Conservation (phyloP, 2,888 invertebrate species). For the Caenorhabditis panamensis region DNA sequence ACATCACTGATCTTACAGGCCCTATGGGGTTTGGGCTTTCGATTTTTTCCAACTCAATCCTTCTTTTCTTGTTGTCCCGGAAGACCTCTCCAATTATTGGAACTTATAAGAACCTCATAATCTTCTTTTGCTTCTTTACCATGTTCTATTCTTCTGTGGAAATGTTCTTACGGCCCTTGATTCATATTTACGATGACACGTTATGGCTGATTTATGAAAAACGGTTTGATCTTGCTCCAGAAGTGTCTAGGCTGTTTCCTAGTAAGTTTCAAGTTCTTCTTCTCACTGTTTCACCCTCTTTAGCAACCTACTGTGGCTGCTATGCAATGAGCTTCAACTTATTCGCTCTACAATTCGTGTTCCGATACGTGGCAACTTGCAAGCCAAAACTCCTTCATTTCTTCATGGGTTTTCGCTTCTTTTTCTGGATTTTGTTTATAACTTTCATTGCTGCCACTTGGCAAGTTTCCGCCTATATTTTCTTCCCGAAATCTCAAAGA, state of each 20-base stretch:
- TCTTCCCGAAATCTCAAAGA: constrained; percentile 32
- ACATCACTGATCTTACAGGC: constrained; percentile 3
- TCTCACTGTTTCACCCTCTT: constrained; percentile 25
- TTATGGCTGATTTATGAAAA: constrained; percentile 1
- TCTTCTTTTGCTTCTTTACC: constrained; percentile 3
- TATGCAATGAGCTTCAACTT: constrained; percentile 44
- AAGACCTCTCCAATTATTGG: neutral
- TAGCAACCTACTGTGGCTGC: constrained; percentile 50
- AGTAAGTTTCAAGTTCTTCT: neutral
- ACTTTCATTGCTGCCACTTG: constrained; percentile 35
- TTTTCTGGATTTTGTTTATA: constrained; percentile 20
- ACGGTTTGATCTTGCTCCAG: neutral
- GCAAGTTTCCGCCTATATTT: constrained; percentile 16
- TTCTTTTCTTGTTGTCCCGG: neutral
- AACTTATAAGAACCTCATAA: neutral
- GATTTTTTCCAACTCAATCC: constrained; percentile 4
- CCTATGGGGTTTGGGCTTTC: constrained; percentile 5
- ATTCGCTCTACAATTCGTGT: constrained; percentile 45
- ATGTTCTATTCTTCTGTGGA: constrained; percentile 24
- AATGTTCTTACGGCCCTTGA: neutral
- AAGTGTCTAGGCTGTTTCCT: neutral
- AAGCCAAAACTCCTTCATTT: constrained; percentile 11
- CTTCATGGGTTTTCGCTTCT: constrained; percentile 23
- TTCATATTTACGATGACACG: constrained; percentile 26
- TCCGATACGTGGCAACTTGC: constrained; percentile 54